A percentile compares a stretch with the other conserved stretches of the same genome.
Conservation (phyloP, 37 sponge, comb jelly and placozoan genomes). For the Geodia barretti region DNA sequence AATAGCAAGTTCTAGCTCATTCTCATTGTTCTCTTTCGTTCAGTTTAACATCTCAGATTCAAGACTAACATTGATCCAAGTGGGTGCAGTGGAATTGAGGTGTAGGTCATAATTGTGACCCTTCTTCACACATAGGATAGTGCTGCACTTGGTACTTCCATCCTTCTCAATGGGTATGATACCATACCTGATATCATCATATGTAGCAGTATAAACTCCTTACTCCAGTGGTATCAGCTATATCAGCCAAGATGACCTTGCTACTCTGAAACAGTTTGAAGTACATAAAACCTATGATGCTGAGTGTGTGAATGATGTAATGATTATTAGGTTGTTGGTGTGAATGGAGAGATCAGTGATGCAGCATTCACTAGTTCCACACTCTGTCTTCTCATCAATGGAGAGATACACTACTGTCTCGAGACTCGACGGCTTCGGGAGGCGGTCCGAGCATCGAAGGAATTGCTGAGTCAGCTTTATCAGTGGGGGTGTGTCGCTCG, state of each 20-base stretch:
- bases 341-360: neutral
- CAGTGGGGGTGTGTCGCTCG: neutral
- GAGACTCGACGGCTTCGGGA: slow-evolving; percentile 17
- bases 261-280: neutral
- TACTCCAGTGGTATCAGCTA: slow-evolving; percentile 11
- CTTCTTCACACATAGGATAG: neutral
- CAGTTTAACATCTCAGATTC: neutral
- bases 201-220: neutral
- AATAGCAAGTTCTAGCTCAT: no score
- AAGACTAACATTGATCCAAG: neutral
- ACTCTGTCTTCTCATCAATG: neutral
- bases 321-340: neutral
- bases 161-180: neutral
- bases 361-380: slow-evolving; percentile 3
- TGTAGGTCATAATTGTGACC: no score
- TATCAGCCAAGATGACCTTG: slow-evolving; percentile 30
- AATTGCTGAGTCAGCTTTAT: neutral
- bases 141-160: neutral
- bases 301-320: neutral
- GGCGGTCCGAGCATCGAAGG: neutral
- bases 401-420: neutral
- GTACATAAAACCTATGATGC: neutral
- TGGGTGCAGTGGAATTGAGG: no score
- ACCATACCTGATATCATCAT: neutral
- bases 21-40: neutral